phyloP scores from a whole-genome alignment of 2,797 vertebrate species.

The Loriculus beryllinus region DNA sequence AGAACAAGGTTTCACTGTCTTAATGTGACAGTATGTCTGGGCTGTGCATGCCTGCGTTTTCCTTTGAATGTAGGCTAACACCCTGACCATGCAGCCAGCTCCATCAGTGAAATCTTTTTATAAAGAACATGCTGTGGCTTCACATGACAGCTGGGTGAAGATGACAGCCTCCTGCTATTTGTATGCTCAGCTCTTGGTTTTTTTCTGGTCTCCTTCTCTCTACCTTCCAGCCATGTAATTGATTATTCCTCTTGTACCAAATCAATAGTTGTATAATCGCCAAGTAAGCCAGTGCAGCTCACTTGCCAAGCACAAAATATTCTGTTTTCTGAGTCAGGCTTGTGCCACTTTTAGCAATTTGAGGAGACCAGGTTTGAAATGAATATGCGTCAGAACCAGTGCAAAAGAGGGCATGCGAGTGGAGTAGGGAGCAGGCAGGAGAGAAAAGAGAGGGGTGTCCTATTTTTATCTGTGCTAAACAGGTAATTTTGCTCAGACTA shows the following conservation, averaged over 20 bases:
- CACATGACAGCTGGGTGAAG: background rate
- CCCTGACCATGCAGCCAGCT: background rate
- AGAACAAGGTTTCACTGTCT: background rate
- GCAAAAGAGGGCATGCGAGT: background rate
- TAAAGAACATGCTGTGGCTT: background rate
- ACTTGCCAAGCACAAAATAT: background rate
- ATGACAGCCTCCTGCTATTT: background rate
- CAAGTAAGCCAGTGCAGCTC: background rate
- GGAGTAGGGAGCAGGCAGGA: background rate
- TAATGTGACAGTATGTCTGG: background rate
- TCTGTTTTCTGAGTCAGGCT: background rate
- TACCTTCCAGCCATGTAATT: background rate
- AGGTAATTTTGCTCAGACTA: background rate
- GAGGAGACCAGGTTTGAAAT: background rate
- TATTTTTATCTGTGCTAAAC: background rate
- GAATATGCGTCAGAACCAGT: background rate
- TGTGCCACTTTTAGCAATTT: background rate
- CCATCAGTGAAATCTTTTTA: background rate
- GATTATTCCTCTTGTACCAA: background rate
- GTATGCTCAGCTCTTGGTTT: background rate
- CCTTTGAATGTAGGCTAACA: rapidly evolving
- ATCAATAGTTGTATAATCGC: background rate
- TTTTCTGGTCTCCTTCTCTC: background rate
- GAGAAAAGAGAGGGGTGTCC: background rate
- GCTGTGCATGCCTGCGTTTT: background rate